Conservation (phyloP, 1,140 invertebrate genomes). For the Listronotus bonariensis region DNA sequence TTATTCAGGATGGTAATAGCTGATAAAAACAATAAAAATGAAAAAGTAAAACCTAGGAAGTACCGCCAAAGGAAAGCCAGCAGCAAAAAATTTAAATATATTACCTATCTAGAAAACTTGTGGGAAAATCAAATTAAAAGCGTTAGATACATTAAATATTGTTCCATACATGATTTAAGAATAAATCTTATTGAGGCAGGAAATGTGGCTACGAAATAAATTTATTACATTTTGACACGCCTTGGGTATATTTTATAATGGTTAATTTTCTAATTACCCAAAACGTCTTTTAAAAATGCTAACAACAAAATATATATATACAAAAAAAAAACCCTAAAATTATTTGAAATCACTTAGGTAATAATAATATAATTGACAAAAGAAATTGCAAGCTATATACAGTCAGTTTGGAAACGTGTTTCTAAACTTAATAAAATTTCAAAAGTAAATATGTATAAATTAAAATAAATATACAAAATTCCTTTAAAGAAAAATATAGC, state of each 20-base stretch:
- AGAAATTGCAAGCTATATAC: no score
- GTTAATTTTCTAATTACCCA: neutral
- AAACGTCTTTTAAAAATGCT: no score
- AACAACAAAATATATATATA: no score
- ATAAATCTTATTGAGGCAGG: slow-evolving; percentile 13
- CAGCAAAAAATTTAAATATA: slow-evolving; percentile 15
- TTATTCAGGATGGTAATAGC: slow-evolving; percentile 1
- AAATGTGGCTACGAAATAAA: slow-evolving; percentile 2
- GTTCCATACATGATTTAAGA: slow-evolving; percentile 12
- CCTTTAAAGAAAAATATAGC: no score
- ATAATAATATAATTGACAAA: no score
- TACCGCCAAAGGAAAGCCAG: slow-evolving; percentile 6
- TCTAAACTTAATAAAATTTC: no score
- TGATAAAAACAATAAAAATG: slow-evolving; percentile 6
- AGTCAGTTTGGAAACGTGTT: no score
- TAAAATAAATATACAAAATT: no score
- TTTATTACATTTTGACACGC: slow-evolving; percentile 11
- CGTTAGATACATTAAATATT: slow-evolving; percentile 7
- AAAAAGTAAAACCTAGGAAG: slow-evolving; percentile 14
- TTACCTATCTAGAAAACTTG: slow-evolving; percentile 9
- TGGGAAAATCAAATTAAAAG: slow-evolving; percentile 15
- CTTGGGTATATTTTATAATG: neutral
- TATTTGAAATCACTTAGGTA: no score
- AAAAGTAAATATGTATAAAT: no score
- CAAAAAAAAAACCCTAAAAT: no score